Base-by-base conservation (phyloP, 2,113 vertebrate genomes). In the Sinocyclocheilus rhinocerous region DNA sequence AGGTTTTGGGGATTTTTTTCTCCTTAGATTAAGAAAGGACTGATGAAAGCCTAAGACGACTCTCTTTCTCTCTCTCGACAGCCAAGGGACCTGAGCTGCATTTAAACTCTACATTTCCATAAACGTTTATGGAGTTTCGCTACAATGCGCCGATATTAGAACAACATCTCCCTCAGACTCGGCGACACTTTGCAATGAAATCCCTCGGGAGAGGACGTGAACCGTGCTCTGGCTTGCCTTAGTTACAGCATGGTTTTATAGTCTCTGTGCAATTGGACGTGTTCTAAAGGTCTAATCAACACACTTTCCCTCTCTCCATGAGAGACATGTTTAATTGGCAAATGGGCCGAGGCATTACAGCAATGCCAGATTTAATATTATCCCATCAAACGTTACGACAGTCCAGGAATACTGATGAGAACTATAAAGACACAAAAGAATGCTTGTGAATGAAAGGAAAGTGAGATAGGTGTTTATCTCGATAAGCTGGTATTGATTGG, bases 61-160 rank as follows among this genome's bases (percentile, higher is more conserved):
- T 75, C n/a, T 76, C 45, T 72, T 39, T 79, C 55, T 84, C 77
- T 75, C 55, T 84, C 59, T 52, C 36, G 22, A 39, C 15, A 77
- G 50, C 48, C 39, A 22, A 42, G 65, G 39, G 65, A 57, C 45
- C 61, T 72, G 77, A 83, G 77, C 78, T 78, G 82, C 84, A 85
- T 90, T 79, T 85, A 83, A 85, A 84, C 87, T 65, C 36, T 3
- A 36, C 83, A 87, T 88, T 87, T 88, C 83, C 78, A 88, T 87
- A 88, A 85, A 87, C 26, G 45, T 88, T 88, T 87, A 85, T 86
- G 42, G 85, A 80, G 65, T 87, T 73, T 65, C 48, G 22, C 55
- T 67, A 67, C 77, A 76, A 29, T 72, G 72, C 61, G 73, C 83
- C 39, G 76, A 86, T 75, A 86, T 88, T 87, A 84, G 82, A 87